Evolutionary conservation across 2,888 invertebrate species (phyloP), one percentile per base, ranked within the genome.

Genomic region (Drosophila lutescens): DNA sequence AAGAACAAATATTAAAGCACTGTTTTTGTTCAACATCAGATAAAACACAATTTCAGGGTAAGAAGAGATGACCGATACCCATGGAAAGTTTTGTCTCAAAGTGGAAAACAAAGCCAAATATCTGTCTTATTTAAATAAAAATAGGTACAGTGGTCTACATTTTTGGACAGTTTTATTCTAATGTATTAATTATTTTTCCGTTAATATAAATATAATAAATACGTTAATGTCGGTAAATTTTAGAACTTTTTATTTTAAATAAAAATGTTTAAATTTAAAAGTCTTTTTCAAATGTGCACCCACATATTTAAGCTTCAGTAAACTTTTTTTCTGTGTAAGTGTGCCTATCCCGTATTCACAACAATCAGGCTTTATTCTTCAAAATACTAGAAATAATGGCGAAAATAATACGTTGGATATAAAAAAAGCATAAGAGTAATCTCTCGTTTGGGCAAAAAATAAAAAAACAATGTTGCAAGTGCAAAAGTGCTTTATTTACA

Each of bases 1-100:
- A 85, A 85, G 84, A 81, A 74, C 60, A 86, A 79, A 85, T 88
- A 80, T 80, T 77, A 80, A 82, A 88, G 88, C 59, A 76, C 76
- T 76, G 71, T 80, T 76, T 86, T 73, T 62, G 62, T 87, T 76
- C 58, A 65, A 20, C 32, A 49, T 44, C 49, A 53, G 53, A 54
- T 44, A 59, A 41, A 53, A 54, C 32, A 32, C 55, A n/a, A 47
- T 47, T 32, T 47, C 17, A 47, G 47, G 47, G 30, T 47, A 30
- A 12, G 26, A n/a, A 9, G 8, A 26, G 46, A 46, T 46, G 53
- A 20, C 23, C 15, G 36, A 34, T 40, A 32, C 47, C 15, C 32
- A 23, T 38, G 17, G 15, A 15, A 40, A 47, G 32, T 47, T 23
- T 38, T 23, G 17, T 8, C 9, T 23, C 23, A 40, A 26, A 34